These are phyloP conservation scores for Acronicta leporina DNA, from an alignment of 2,888 invertebrate species.

Conservation along the genomic window DNA sequence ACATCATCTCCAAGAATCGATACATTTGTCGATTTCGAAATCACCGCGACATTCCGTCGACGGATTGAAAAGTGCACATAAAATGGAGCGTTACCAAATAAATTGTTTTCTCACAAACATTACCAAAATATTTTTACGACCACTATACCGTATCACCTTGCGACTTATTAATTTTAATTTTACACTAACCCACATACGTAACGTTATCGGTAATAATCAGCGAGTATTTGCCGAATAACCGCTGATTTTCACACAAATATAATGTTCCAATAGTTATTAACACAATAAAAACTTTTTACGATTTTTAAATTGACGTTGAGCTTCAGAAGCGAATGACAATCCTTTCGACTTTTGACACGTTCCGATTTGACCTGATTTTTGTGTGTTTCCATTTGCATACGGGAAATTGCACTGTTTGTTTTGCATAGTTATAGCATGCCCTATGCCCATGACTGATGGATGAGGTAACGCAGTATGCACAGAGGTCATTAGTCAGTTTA, in stretches of 20 bases:
- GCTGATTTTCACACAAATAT: constrained; percentile 55
- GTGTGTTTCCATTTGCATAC: constrained; percentile 66
- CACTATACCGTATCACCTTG: constrained; percentile 55
- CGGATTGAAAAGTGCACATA: constrained; percentile 23
- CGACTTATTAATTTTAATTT: constrained; percentile 54
- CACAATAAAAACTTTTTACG: constrained; percentile 79
- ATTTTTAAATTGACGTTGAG: constrained; percentile 76
- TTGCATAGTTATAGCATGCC: neutral
- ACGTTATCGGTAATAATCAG: constrained; percentile 47
- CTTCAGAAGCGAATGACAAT: constrained; percentile 61
- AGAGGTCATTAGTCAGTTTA: too few relatives aligned
- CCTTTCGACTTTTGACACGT: constrained; percentile 82
- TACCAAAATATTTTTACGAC: constrained; percentile 53
- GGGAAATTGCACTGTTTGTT: constrained; percentile 3
- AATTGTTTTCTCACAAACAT: constrained; percentile 27
- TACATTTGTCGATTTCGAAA: constrained; percentile 9
- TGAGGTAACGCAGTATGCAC: too few relatives aligned
- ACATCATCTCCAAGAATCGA: neutral
- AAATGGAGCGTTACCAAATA: constrained; percentile 35
- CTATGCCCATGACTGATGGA: too few relatives aligned
- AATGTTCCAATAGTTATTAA: constrained; percentile 61
- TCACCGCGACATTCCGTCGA: neutral
- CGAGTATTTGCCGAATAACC: constrained; percentile 36
- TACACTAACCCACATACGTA: constrained; percentile 47
- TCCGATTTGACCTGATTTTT: constrained; percentile 69